Evolutionary conservation across 2,888 invertebrate genomes (phyloP), one percentile per base, ranked within the genome.

Genomic region (Marronus borbonicus): DNA sequence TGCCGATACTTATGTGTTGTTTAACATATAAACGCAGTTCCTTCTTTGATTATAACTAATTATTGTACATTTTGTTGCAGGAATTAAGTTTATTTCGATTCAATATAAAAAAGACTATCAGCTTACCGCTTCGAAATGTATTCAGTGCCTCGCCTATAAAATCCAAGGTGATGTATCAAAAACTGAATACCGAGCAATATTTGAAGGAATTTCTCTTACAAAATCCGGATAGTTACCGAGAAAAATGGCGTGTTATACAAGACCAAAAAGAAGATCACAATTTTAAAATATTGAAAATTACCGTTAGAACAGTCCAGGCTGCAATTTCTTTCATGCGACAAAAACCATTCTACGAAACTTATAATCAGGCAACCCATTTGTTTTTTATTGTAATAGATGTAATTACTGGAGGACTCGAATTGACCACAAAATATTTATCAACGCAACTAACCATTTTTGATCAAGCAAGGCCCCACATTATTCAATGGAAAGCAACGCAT

Each of bases 221-320:
- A 44, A 20, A 44, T 66, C 12, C 28, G 7, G 24, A 12, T 4
- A 28, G 31, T 4, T 66, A 44, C 3, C 10, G 3, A 3, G 17
- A 8, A 39, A 8, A 44, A 20, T 39, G 39, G 20, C 5, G n/a
- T 2, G 1, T 17, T 7, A 44, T 66, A 8, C n/a, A 44, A 7
- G 24, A n/a, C 1, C 65, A 66, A 39, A 66, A 39, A 17, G 20
- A 44, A n/a, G 65, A 66, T 39, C 17, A 20, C 17, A 66, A 44
- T 17, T 66, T 66, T 39, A 66, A 44, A 44, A 66, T 66, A 66
- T 66, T 66, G 65, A 66, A 66, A 44, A 39, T 66, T 17, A 17
- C 44, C 44, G n/a, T 17, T 44, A 44, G 20, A 2, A 66, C 20
- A 7, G 39, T 66, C 5, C 3, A 66, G 0, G 4, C 17, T 7